Evolutionary conservation across 64 coral and sea anemone species (phyloP).

Genomic region (Trachythela sp.): DNA sequence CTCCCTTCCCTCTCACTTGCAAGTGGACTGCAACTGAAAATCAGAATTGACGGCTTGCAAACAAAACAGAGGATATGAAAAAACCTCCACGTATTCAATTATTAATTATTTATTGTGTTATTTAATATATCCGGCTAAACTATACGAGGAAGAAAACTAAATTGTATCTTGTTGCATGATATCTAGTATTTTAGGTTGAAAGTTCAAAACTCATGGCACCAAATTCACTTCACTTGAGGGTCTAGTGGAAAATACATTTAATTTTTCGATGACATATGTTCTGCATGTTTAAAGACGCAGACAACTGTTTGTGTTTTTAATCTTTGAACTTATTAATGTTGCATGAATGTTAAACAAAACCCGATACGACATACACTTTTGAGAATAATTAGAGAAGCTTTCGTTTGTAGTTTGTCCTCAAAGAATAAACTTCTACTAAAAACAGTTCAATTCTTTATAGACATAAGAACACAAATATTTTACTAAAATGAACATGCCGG

Average conservation of each 20-base stretch:
- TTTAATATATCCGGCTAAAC: background rate
- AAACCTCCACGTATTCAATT: background rate
- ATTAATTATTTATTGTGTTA: background rate
- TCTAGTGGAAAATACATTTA: no score
- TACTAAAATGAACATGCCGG: background rate
- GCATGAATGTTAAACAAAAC: background rate
- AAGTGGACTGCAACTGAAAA: no score
- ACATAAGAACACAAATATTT: no score
- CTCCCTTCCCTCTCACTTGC: no score
- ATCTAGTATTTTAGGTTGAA: no score
- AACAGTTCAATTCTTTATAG: no score
- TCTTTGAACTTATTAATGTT: background rate
- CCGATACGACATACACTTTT: background rate
- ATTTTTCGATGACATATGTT: background rate
- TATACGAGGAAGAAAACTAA: no score
- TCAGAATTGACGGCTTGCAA: background rate
- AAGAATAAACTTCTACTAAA: no score
- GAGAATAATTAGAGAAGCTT: background rate
- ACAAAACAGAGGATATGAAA: background rate
- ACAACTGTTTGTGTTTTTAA: background rate
- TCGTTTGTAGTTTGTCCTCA: background rate
- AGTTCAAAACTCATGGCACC: no score
- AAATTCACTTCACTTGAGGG: no score
- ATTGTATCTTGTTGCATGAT: no score
- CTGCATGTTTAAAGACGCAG: background rate